Base-by-base conservation (phyloP, 2,797 vertebrate genomes). In the Megaceryle alcyon region DNA sequence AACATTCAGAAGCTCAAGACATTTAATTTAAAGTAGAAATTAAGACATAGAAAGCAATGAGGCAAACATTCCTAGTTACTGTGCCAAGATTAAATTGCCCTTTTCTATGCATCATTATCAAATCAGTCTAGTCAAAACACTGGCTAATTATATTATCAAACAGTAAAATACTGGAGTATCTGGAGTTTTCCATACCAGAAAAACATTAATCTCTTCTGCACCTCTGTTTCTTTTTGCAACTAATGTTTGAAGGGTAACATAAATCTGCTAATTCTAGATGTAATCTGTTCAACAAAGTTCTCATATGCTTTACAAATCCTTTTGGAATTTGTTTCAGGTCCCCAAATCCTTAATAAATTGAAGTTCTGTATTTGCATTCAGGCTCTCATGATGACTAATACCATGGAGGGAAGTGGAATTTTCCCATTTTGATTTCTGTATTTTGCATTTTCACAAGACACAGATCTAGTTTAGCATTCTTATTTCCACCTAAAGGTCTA, bases 101-200 rank as follows among this genome's bases (percentile, higher is more conserved):
- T 97, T 96, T 97, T 95, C 96, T 96, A 92, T 78, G 87, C 88
- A 95, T 96, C 94, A 96, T 97, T 97, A 97, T 96, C 88, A 53
- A 97, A 96, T 97, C 96, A 96, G 93, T 96, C 94, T 96, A 97
- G 95, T 96, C 97, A 97, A 97, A 97, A 97, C 93, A 95, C 83
- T 78, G 66, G 49, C 80, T 97, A 96, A 97, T 96, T 97, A 96
- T 88, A 90, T 97, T 95, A 97, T 94, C 91, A 96, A 97, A 93
- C 65, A 88, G 81, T 82, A 83, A 83, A 93, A 94, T 87, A 65
- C 43, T 83, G 25, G 63, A 94, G 66, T 68, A 96, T 94, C 92
- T 96, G 81, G 88, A 96, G 94, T 89, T 94, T 96, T 96, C 93
- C 68, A 77, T 41, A 91, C 18, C 37, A 95, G 71, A 90, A 96